A percentile compares a stretch with the other conserved stretches of the same genome.
Conservation (phyloP, 2,888 invertebrate species). For the Tachina grossa region DNA sequence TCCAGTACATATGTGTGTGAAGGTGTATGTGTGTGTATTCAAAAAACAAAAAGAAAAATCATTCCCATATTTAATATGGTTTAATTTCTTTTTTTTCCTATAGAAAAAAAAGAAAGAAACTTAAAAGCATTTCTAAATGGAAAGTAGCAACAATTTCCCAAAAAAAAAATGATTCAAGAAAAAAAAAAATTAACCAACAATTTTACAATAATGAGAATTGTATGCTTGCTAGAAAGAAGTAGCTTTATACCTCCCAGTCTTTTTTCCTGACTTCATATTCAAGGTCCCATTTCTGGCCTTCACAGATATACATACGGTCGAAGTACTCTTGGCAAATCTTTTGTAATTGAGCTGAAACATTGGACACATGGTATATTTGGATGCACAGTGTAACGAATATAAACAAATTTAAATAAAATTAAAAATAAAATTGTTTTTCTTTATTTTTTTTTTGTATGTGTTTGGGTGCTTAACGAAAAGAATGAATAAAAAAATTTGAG, state of each 20-base stretch:
- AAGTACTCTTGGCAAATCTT: slow-evolving; percentile 97
- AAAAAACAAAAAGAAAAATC: slow-evolving; percentile 63
- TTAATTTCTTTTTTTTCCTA: slow-evolving; percentile 44
- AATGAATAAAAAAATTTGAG: slow-evolving; percentile 13
- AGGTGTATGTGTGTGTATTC: slow-evolving; percentile 17
- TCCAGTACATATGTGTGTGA: background rate
- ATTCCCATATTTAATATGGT: slow-evolving; percentile 63
- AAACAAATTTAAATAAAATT: slow-evolving; percentile 1
- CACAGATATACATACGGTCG: slow-evolving; percentile 98
- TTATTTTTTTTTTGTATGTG: slow-evolving; percentile 23
- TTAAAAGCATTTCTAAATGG: slow-evolving; percentile 46
- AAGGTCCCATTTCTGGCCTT: slow-evolving; percentile 99
- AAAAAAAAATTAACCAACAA: slow-evolving; percentile 40
- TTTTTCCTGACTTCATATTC: slow-evolving; percentile 99
- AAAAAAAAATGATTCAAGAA: slow-evolving; percentile 22
- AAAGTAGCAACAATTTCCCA: slow-evolving; percentile 48
- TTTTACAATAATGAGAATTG: slow-evolving; percentile 52
- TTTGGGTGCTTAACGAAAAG: slow-evolving; percentile 14
- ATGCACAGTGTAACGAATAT: slow-evolving; percentile 43
- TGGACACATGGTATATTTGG: slow-evolving; percentile 53
- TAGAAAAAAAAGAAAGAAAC: slow-evolving; percentile 30
- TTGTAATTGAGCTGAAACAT: slow-evolving; percentile 87
- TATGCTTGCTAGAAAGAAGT: slow-evolving; percentile 74
- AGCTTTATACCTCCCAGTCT: slow-evolving; percentile 95
- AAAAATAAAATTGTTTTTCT: background rate